Percentiles rank a stretch among this genome's conserved stretches.
Conservation (phyloP, 2,113 vertebrate species). For the Osmerus mordax region DNA sequence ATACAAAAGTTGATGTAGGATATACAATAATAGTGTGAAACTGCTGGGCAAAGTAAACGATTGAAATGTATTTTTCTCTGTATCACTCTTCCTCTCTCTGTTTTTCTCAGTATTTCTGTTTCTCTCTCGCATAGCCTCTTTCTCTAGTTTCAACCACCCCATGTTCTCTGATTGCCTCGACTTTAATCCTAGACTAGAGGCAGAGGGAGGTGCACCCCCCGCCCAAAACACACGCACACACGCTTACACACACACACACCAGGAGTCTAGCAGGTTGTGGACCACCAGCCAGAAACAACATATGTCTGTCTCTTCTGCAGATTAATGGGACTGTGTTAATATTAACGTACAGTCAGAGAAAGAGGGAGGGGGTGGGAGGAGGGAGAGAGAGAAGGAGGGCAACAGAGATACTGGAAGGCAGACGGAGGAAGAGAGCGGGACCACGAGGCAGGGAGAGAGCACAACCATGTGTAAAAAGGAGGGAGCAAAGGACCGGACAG, state of each 20-base stretch:
- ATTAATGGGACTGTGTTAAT: slow-evolving; percentile 78
- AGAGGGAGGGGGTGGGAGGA: slow-evolving; percentile 23
- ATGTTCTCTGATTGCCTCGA: slow-evolving; percentile 57
- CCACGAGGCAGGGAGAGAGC: slow-evolving; percentile 33
- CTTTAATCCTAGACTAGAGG: slow-evolving; percentile 71
- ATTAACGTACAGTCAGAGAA: slow-evolving; percentile 66
- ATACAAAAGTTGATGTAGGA: too few relatives aligned
- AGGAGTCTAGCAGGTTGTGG: slow-evolving; percentile 73
- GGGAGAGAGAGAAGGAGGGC: slow-evolving; percentile 37
- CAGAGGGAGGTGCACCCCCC: slow-evolving; percentile 1
- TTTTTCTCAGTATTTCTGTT: slow-evolving; percentile 46
- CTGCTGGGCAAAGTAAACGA: too few relatives aligned
- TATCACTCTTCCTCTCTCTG: background rate
- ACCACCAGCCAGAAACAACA: slow-evolving; percentile 76
- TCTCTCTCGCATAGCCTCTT: slow-evolving; percentile 44
- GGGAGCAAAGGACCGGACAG: slow-evolving; percentile 37
- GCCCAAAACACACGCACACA: slow-evolving; percentile 24
- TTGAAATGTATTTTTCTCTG: slow-evolving; percentile 14
- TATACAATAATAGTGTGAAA: too few relatives aligned
- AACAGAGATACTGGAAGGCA: slow-evolving; percentile 34
- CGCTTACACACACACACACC: slow-evolving; percentile 35
- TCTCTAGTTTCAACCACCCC: slow-evolving; percentile 32
- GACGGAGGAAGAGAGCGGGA: slow-evolving; percentile 41
- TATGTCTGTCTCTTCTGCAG: slow-evolving; percentile 74
- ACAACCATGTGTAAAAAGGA: slow-evolving; percentile 27